A percentile compares a stretch with the other conserved stretches of the same genome.
Evolutionary conservation across 2,113 vertebrate genomes (phyloP).

Genomic region (Elgaria multicarinata): DNA sequence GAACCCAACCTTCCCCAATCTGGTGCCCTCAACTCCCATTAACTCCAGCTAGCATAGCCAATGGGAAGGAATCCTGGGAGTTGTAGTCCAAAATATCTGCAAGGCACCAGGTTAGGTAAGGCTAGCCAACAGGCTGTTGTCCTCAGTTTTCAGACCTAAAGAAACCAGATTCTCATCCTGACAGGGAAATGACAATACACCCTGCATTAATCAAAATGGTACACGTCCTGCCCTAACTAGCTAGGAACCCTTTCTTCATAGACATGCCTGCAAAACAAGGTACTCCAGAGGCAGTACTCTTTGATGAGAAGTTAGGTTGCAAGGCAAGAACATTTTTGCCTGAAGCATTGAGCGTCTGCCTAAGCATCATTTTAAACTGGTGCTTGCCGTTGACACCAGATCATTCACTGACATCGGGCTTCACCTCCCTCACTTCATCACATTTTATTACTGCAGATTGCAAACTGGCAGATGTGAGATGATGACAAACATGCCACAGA

Average conservation of each 20-base stretch:
- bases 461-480: not conserved
- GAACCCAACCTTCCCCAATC: not conserved
- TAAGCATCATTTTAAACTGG: not conserved
- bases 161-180: not conserved
- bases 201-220: not conserved
- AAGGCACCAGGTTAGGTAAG: too few relatives aligned
- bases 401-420: not conserved
- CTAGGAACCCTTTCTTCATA: not conserved
- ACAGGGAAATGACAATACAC: not conserved
- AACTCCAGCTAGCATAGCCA: too few relatives aligned
- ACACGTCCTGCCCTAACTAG: not conserved
- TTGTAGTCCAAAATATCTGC: too few relatives aligned
- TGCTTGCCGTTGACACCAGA: not conserved
- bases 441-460: not conserved
- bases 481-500: not conserved
- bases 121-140: not conserved
- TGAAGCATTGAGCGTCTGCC: not conserved
- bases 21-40: too few relatives aligned
- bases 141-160: not conserved
- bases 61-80: too few relatives aligned
- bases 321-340: not conserved
- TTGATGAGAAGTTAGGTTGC: not conserved
- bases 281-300: not conserved
- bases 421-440: not conserved
- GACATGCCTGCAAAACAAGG: not conserved